These are phyloP conservation scores for Cyanistes caeruleus DNA, from an alignment of 2,113 vertebrate species.

Conservation along the genomic window DNA sequence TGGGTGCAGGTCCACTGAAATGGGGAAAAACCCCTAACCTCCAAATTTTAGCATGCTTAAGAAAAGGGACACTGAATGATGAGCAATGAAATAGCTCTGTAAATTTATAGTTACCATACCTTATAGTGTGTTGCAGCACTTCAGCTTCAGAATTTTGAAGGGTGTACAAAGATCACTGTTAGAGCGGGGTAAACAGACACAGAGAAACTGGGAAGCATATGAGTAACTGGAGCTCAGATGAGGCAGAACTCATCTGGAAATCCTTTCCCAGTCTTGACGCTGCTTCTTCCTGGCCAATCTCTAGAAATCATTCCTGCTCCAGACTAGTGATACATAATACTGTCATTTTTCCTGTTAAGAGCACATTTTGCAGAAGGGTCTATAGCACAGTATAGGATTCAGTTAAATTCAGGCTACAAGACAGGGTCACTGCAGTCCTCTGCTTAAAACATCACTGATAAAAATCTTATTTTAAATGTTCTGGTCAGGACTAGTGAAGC, in stretches of 20 bases:
- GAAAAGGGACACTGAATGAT: neutral
- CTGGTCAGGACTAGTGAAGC: neutral
- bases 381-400: neutral
- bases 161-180: neutral
- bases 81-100: neutral
- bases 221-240: neutral
- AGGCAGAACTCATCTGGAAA: neutral
- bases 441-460: neutral
- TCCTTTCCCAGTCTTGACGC: neutral
- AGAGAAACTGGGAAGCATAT: accelerated
- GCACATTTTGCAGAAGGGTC: neutral
- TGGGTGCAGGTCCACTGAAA: neutral
- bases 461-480: neutral
- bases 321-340: neutral
- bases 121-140: neutral
- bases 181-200: neutral
- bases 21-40: neutral
- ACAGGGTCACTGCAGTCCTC: neutral
- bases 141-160: neutral
- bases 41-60: neutral
- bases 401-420: neutral
- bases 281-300: neutral
- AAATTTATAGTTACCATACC: neutral
- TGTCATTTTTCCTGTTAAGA: neutral
- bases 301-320: neutral